A percentile compares a stretch with the other conserved stretches of the same genome.
Conservation (phyloP, 1,140 invertebrate species). For the Papilio helenus region DNA sequence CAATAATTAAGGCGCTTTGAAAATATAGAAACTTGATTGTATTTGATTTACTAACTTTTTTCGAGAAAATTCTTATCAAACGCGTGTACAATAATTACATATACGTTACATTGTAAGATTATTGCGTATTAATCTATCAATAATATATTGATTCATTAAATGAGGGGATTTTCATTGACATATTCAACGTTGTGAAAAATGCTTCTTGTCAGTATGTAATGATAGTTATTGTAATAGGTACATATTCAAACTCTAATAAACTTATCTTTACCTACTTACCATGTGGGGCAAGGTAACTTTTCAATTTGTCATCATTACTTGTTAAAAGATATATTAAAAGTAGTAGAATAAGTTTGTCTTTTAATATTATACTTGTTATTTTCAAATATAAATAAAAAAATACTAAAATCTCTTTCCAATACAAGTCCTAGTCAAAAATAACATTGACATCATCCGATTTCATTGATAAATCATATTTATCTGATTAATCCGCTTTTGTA, state of each 20-base stretch:
- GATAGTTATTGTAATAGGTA: neutral
- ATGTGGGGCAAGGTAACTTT: constrained; percentile 26
- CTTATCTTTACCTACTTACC: constrained; percentile 22
- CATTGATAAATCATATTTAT: neutral
- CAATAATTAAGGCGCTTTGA: too few species aligned
- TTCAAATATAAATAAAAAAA: too few species aligned
- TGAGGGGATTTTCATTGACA: neutral
- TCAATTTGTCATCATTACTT: neutral
- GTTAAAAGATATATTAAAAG: neutral
- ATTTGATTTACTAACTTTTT: neutral
- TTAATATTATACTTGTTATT: neutral
- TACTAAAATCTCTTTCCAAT: neutral
- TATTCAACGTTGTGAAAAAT: neutral
- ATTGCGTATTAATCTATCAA: neutral
- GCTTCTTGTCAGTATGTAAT: neutral
- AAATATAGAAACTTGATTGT: neutral
- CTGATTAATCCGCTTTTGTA: neutral
- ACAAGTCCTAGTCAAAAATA: neutral
- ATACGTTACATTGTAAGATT: neutral
- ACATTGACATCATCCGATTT: neutral
- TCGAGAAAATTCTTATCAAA: neutral
- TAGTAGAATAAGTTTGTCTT: neutral
- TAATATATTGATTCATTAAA: neutral
- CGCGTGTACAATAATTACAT: neutral
- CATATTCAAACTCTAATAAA: constrained; percentile 7